Percentiles rank a stretch among this genome's conserved stretches.
Evolutionary conservation across 64 coral and sea anemone genomes (phyloP).

Genomic region (Montipora sp.): DNA sequence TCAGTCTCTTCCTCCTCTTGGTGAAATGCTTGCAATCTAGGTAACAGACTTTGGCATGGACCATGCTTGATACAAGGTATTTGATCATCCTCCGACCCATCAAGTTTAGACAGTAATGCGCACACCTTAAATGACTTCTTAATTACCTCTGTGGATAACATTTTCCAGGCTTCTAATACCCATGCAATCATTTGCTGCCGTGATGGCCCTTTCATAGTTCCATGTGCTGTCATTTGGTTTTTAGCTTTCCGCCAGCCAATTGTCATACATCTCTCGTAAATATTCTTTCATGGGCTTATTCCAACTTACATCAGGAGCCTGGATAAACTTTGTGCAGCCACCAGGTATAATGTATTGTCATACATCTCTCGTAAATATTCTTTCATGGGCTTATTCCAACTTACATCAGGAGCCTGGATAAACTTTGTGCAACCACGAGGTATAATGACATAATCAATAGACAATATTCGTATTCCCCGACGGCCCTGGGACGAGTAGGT

Average conservation of each 20-base stretch:
- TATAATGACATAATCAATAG: not conserved
- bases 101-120: too few species aligned
- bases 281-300: conserved; percentile 34
- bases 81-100: too few species aligned
- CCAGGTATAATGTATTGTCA: conserved; percentile 18
- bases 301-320: conserved; percentile 39
- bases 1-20: not conserved
- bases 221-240: conserved; percentile 59
- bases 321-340: conserved; percentile 43
- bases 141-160: too few species aligned
- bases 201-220: conserved; percentile 71
- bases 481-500: too few species aligned
- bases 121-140: too few species aligned
- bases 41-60: conserved; percentile 3
- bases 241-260: not conserved
- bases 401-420: conserved; percentile 47
- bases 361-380: conserved; percentile 60
- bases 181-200: conserved; percentile 33
- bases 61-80: too few species aligned
- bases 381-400: conserved; percentile 21
- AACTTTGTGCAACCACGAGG: conserved; percentile 19
- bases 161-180: too few species aligned
- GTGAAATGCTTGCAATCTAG: not conserved
- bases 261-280: conserved; percentile 57
- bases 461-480: too few species aligned